phyloP scores from a whole-genome alignment of 30 jellyfish, hydroid and myxozoan genomes.

The Aurelia coerulea region DNA sequence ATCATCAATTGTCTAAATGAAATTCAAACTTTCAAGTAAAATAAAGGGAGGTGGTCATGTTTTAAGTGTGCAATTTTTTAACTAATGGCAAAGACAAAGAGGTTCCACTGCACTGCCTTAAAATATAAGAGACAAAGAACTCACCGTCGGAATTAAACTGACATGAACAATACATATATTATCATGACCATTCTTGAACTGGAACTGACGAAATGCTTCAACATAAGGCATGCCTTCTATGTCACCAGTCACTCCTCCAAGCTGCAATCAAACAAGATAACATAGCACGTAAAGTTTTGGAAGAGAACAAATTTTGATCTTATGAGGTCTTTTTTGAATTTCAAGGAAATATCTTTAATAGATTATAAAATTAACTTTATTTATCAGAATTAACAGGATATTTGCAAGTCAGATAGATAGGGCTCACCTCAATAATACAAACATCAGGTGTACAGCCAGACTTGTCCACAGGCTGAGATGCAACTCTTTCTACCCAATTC shows the following conservation, averaged over 20 bases:
- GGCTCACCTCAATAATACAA: constrained; percentile 86
- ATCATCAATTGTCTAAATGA: too few species aligned
- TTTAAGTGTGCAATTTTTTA: too few species aligned
- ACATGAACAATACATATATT: constrained; percentile 88
- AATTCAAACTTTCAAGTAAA: too few species aligned
- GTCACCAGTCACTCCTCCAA: constrained; percentile 99
- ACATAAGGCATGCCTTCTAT: constrained; percentile 97
- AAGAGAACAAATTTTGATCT: too few species aligned
- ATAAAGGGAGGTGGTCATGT: too few species aligned
- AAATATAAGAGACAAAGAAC: neutral
- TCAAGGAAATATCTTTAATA: too few species aligned
- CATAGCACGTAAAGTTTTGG: neutral
- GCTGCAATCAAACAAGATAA: constrained; percentile 48
- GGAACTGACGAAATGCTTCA: constrained; percentile 97
- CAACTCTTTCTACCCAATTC: constrained; percentile 88
- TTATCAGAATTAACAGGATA: too few species aligned
- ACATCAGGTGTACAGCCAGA: constrained; percentile 80
- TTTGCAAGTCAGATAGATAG: too few species aligned
- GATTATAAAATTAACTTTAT: too few species aligned
- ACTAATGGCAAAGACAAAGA: too few species aligned
- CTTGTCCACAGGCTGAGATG: constrained; percentile 82
- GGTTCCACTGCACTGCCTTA: too few species aligned
- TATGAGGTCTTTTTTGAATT: too few species aligned
- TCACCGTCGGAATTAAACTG: constrained; percentile 90
- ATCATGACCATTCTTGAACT: constrained; percentile 78